Evolutionary conservation across 2,797 vertebrate species (phyloP).

Genomic region (Myiothlypis coronata): DNA sequence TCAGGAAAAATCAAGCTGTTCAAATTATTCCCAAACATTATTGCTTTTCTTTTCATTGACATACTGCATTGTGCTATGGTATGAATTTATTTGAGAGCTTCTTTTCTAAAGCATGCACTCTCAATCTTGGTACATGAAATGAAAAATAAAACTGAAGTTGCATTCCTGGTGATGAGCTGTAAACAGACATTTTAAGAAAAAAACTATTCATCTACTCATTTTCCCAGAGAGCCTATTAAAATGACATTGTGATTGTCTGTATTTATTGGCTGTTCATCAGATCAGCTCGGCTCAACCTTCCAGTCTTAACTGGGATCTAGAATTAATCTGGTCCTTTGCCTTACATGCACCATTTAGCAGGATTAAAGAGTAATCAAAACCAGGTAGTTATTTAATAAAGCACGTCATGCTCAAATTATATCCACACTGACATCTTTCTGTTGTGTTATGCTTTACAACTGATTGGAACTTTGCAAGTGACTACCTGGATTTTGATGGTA

Average conservation of each 20-base stretch:
- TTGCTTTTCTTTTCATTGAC: constrained; percentile 43
- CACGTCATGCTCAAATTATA: background rate
- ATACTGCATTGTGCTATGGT: background rate
- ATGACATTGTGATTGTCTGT: background rate
- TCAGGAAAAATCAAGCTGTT: constrained; percentile 60
- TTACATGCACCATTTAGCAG: background rate
- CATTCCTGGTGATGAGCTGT: background rate
- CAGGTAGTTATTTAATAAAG: background rate
- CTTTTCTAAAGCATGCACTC: background rate
- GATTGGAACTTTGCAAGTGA: background rate
- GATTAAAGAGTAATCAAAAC: constrained; percentile 3
- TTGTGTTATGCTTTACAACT: background rate
- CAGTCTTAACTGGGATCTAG: background rate
- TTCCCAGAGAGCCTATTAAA: background rate
- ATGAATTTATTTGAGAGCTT: constrained; percentile 21
- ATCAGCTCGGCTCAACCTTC: background rate
- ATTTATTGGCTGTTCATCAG: background rate
- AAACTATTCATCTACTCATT: background rate
- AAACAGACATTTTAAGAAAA: constrained; percentile 15
- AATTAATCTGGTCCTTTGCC: background rate
- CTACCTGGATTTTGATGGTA: background rate
- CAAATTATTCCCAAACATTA: constrained; percentile 27
- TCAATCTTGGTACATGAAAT: background rate
- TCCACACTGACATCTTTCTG: background rate
- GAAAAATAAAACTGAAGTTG: constrained; percentile 30